phyloP scores from a whole-genome alignment of 2,888 invertebrate species.

The Thera britannica region DNA sequence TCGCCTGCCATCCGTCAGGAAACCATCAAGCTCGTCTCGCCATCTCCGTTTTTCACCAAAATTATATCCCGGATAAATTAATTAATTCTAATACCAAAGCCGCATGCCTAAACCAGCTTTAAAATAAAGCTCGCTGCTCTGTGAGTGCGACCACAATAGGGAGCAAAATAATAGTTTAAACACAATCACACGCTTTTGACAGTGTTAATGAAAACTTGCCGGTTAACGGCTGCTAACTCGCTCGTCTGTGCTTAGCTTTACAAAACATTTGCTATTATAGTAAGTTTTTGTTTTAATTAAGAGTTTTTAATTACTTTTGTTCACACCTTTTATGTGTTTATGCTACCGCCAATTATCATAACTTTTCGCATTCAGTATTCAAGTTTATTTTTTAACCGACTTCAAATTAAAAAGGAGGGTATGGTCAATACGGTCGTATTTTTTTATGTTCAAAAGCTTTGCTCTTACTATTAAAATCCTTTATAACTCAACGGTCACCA shows the following conservation, averaged over 20 bases:
- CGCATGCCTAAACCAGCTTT: constrained; percentile 9
- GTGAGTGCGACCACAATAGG: constrained; percentile 32
- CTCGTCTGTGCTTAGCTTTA: constrained; percentile 19
- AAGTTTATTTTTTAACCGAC: too few relatives aligned
- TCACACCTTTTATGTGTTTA: background rate
- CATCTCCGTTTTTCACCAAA: too few relatives aligned
- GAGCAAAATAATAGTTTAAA: constrained; percentile 30
- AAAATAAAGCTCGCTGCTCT: constrained; percentile 14
- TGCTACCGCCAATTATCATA: too few relatives aligned
- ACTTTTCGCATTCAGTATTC: too few relatives aligned
- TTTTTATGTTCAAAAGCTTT: too few relatives aligned
- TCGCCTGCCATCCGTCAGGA: too few relatives aligned
- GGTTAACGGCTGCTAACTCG: constrained; percentile 26
- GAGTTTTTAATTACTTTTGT: constrained; percentile 6
- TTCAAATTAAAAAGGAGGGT: too few relatives aligned
- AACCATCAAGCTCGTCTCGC: too few relatives aligned
- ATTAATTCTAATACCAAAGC: background rate
- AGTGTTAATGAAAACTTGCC: constrained; percentile 34
- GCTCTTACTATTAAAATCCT: too few relatives aligned
- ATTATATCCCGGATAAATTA: background rate
- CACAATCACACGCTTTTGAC: constrained; percentile 18
- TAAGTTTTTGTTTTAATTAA: constrained; percentile 19
- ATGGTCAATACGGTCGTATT: too few relatives aligned
- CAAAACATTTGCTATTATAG: constrained; percentile 20
- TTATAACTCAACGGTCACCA: background rate